Percentiles rank a stretch among this genome's conserved stretches.
These are phyloP conservation scores for Irena cyanogastra DNA, from an alignment of 2,113 vertebrate species.

Conservation along the genomic window DNA sequence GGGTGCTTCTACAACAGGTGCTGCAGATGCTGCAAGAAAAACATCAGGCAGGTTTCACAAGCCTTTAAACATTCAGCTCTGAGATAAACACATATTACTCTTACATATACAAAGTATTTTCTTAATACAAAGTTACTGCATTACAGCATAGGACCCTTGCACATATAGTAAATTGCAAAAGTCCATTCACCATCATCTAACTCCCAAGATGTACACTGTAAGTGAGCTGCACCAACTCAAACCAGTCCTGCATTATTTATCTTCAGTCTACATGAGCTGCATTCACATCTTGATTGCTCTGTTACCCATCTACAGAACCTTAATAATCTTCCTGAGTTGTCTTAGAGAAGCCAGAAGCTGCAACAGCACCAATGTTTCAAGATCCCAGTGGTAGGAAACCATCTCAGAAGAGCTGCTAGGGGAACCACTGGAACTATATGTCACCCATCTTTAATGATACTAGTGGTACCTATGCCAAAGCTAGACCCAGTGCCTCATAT, in stretches of 20 bases:
- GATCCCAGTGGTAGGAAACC: not conserved
- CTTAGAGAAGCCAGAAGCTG: not conserved
- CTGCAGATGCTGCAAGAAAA: not conserved
- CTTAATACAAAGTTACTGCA: not conserved
- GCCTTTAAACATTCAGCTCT: not conserved
- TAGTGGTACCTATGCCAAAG: not conserved
- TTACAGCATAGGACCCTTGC: too few relatives aligned
- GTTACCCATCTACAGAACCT: not conserved
- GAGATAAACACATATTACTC: not conserved
- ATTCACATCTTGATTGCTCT: not conserved
- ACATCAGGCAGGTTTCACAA: not conserved
- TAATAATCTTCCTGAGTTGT: not conserved
- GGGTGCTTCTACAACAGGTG: not conserved
- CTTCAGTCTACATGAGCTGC: not conserved
- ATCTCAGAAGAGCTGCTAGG: not conserved
- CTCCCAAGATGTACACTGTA: not conserved
- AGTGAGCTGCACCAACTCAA: not conserved
- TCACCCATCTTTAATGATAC: not conserved
- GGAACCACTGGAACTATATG: not conserved
- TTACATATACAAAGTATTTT: not conserved
- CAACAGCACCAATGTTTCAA: not conserved
- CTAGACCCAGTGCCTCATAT: not conserved
- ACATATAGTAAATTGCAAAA: fast-evolving
- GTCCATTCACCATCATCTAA: not conserved
- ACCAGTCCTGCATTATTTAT: not conserved